Evolutionary conservation across 2,888 invertebrate species (phyloP), one percentile per base, ranked within the genome.

Genomic region (Andricus quercusramuli): DNA sequence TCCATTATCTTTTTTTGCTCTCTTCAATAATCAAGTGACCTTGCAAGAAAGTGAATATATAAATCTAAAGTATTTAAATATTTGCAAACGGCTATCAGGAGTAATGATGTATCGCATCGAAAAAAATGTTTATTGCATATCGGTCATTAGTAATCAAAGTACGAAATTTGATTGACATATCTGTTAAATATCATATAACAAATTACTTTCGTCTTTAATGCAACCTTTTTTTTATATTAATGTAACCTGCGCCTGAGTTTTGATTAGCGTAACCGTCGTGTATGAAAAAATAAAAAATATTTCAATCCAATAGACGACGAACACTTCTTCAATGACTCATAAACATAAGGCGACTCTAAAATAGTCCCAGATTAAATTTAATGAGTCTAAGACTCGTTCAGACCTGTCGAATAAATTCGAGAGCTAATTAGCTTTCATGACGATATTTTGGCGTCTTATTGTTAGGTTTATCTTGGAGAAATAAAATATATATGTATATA

Each of bases 281-380:
- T 64, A 6, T 5, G 25, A 64, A 15, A 13, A 67, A 41, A 25
- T 4, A 17, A 44, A 67, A 22, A 68, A 47, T 17, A 25, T 25
- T 47, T 47, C 6, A 25, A 44, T 6, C n/a, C 11, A 67, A 22
- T 64, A 64, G 29, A 4, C 8, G 4, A 64, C 6, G 25, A 13
- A 64, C 25, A 64, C 15, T 64, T 25, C 22, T 64, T 17, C 64
- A 15, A 29, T 64, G 64, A 64, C 64, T 64, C 64, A 64, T 64
- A 29, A 29, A 29, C 64, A 64, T 64, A 15, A 37, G 13, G 22
- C 67, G 68, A 67, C 82, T 80, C 64, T 22, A 78, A 84, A 85
- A 84, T 82, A 81, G 70, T 51, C 56, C 77, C 79, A 84, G 83
- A 86, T 86, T 83, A 87, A 84, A 85, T 84, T 83, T 83, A 87